Percentiles rank a stretch among this genome's conserved stretches.
Evolutionary conservation across 2,797 vertebrate species (phyloP).

Genomic region (Austrolebias charrua): DNA sequence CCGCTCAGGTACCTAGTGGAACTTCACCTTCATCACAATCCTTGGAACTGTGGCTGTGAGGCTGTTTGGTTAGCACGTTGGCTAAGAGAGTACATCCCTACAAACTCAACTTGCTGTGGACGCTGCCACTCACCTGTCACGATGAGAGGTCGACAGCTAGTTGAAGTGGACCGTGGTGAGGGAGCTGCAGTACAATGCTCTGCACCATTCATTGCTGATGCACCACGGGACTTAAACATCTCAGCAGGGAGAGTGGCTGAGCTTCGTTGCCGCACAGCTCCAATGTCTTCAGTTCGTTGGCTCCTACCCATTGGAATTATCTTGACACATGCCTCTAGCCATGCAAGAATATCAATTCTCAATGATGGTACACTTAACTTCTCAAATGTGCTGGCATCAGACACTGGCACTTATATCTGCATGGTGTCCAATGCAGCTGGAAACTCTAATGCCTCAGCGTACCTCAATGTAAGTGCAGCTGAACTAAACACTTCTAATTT

Average conservation of each 20-base stretch:
- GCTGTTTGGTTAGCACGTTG: slow-evolving; percentile 95
- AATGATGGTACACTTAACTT: slow-evolving; percentile 96
- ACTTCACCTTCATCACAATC: slow-evolving; percentile 96
- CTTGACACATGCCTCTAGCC: slow-evolving; percentile 90
- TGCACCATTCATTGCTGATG: slow-evolving; percentile 93
- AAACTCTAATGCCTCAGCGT: slow-evolving; percentile 95
- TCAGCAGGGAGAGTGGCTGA: slow-evolving; percentile 93
- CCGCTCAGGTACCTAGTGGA: slow-evolving; percentile 93
- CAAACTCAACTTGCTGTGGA: slow-evolving; percentile 96
- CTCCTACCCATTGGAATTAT: slow-evolving; percentile 92
- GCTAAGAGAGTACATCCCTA: slow-evolving; percentile 94
- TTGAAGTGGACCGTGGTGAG: slow-evolving; percentile 92
- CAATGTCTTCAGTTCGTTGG: slow-evolving; percentile 95
- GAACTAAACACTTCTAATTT: slow-evolving; percentile 97
- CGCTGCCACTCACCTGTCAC: slow-evolving; percentile 91
- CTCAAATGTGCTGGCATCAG: slow-evolving; percentile 89
- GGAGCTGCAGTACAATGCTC: slow-evolving; percentile 91
- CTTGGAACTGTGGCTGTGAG: slow-evolving; percentile 96
- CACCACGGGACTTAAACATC: slow-evolving; percentile 93
- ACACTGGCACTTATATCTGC: slow-evolving; percentile 95
- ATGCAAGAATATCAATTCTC: slow-evolving; percentile 90
- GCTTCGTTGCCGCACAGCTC: slow-evolving; percentile 89
- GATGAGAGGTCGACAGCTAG: slow-evolving; percentile 91
- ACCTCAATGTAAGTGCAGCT: slow-evolving; percentile 95
- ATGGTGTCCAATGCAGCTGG: slow-evolving; percentile 98